Percentiles rank a stretch among this genome's conserved stretches.
Conservation (phyloP, 2,888 invertebrate species). For the Drosophila gaucha region DNA sequence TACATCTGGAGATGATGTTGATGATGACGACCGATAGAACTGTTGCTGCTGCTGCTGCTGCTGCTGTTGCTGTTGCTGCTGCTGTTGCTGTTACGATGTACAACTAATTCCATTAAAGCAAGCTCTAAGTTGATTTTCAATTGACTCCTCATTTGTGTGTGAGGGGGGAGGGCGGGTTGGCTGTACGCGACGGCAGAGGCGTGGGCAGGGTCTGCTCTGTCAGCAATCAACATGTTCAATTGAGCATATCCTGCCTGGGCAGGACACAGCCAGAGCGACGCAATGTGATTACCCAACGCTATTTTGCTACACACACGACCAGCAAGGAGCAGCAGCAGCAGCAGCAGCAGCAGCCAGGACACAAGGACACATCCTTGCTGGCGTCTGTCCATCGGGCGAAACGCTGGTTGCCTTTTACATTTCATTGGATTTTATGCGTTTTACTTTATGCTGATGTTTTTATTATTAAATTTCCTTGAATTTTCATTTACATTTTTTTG, state of each 20-base stretch:
- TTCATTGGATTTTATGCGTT: constrained; percentile 81
- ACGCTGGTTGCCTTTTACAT: constrained; percentile 69
- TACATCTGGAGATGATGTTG: constrained; percentile 33
- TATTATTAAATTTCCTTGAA: constrained; percentile 80
- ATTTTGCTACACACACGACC: constrained; percentile 44
- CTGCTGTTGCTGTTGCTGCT: constrained; percentile 4
- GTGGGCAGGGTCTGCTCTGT: constrained; percentile 52
- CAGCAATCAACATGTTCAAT: constrained; percentile 81
- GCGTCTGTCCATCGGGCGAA: constrained; percentile 57
- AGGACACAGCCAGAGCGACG: constrained; percentile 63
- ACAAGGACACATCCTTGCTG: constrained; percentile 23
- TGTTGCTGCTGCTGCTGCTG: constrained; percentile 7
- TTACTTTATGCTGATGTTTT: constrained; percentile 81
- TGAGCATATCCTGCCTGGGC: constrained; percentile 75
- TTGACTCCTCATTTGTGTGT: constrained; percentile 75
- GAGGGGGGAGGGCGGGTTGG: background rate
- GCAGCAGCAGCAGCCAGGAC: constrained; percentile 8
- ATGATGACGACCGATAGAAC: constrained; percentile 14
- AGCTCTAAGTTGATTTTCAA: constrained; percentile 81
- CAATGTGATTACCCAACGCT: constrained; percentile 75
- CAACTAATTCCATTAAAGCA: constrained; percentile 80
- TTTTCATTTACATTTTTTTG: constrained; percentile 74
- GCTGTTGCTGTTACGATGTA: constrained; percentile 44
- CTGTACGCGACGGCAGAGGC: constrained; percentile 3
- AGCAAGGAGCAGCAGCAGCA: constrained; percentile 5